Evolutionary conservation across 2,888 invertebrate species (phyloP).

Genomic region (Dorcus parallelipipedus): DNA sequence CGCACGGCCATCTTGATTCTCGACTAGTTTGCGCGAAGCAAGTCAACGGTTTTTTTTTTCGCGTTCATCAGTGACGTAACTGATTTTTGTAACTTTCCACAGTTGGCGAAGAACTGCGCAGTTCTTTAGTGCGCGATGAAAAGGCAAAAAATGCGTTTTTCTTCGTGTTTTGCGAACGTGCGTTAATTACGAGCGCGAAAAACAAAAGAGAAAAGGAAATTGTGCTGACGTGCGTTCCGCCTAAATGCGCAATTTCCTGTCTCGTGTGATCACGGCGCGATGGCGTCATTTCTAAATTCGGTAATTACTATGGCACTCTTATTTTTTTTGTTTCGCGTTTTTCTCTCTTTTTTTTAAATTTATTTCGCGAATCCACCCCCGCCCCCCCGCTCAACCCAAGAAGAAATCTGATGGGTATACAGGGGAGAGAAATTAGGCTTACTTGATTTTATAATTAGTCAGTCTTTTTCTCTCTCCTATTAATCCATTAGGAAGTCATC

Average conservation of each 20-base stretch:
- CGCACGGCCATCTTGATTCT: conserved; percentile 33
- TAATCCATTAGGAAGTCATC: conserved; percentile 32
- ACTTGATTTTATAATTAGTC: conserved; percentile 61
- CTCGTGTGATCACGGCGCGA: conserved; percentile 9
- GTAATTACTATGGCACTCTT: background rate
- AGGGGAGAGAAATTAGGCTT: conserved; percentile 66
- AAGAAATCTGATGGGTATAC: conserved; percentile 39
- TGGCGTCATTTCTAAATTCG: conserved; percentile 15
- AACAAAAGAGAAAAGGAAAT: conserved; percentile 2
- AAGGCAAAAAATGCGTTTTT: too few species aligned
- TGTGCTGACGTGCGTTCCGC: conserved; percentile 16
- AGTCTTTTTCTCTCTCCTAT: conserved; percentile 82
- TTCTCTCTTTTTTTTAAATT: conserved; percentile 4
- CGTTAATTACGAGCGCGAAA: conserved; percentile 3
- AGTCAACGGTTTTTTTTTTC: conserved; percentile 21
- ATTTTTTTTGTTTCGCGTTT: conserved; percentile 3
- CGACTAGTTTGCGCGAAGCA: conserved; percentile 17
- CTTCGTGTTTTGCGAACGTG: background rate
- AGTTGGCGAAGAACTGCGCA: too few species aligned
- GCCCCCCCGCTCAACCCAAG: background rate
- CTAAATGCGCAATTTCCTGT: conserved; percentile 25
- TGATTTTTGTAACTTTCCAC: background rate
- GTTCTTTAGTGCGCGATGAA: too few species aligned
- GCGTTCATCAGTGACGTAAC: conserved; percentile 16
- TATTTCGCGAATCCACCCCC: background rate